phyloP scores from a whole-genome alignment of 1,140 invertebrate species.

The Frieseomelitta varia region DNA sequence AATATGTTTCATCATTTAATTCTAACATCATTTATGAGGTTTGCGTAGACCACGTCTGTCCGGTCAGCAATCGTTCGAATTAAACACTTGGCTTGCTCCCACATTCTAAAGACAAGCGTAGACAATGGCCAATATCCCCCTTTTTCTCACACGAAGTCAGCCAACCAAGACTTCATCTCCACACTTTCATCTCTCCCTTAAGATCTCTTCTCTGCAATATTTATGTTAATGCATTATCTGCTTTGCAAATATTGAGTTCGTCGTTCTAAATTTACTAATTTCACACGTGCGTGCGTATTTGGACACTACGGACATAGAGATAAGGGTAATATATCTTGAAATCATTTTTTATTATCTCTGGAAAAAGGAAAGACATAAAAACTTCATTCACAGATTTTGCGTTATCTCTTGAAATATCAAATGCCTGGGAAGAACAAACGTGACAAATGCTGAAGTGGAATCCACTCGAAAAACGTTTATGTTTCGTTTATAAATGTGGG shows the following conservation, averaged over 20 bases:
- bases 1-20: neutral
- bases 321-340: neutral
- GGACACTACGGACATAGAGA: too few relatives aligned
- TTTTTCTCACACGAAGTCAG: neutral
- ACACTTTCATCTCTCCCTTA: neutral
- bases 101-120: slow-evolving; percentile 16
- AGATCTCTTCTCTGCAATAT: neutral
- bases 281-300: neutral
- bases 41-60: neutral
- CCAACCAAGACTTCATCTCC: neutral
- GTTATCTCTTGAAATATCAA: neutral
- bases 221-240: neutral
- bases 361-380: neutral
- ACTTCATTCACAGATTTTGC: neutral
- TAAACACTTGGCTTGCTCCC: slow-evolving; percentile 30
- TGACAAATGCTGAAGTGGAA: neutral
- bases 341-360: neutral
- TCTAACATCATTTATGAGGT: neutral
- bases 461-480: neutral
- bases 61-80: slow-evolving; percentile 14
- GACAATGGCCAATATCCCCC: slow-evolving; percentile 20
- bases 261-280: neutral
- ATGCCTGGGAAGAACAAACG: neutral
- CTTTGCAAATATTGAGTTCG: neutral
- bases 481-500: slow-evolving; percentile 47